A percentile compares a stretch with the other conserved stretches of the same genome.
These are phyloP conservation scores for Trinectes maculatus DNA, from an alignment of 2,113 vertebrate genomes.

Conservation along the genomic window DNA sequence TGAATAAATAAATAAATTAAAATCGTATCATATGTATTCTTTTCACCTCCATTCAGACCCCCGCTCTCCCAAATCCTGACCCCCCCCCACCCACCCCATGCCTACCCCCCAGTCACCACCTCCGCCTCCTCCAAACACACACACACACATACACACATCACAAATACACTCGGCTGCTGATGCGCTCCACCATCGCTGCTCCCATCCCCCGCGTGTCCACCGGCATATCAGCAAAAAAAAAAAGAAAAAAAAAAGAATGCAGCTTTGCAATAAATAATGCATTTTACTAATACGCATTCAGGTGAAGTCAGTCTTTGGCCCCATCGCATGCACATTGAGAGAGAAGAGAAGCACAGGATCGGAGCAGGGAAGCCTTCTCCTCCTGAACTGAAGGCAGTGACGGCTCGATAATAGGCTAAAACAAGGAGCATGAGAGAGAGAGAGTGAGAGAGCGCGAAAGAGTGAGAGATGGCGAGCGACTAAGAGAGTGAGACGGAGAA, in stretches of 20 bases:
- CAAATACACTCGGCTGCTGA: constrained; percentile 62
- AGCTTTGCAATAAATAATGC: constrained; percentile 84
- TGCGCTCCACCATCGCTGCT: constrained; percentile 47
- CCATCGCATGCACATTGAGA: constrained; percentile 62
- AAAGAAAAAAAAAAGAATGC: constrained; percentile 65
- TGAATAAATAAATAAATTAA: constrained; percentile 86
- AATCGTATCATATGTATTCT: constrained; percentile 81
- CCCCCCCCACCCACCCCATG: too few relatives aligned
- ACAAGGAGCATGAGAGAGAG: constrained; percentile 77
- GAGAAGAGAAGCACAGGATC: constrained; percentile 59
- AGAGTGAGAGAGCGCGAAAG: constrained; percentile 63
- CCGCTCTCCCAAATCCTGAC: constrained; percentile 76
- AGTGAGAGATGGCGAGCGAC: constrained; percentile 62
- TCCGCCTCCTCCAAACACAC: constrained; percentile 50
- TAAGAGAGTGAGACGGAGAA: constrained; percentile 69
- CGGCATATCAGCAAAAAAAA: constrained; percentile 54
- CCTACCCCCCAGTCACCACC: constrained; percentile 21
- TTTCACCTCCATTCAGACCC: constrained; percentile 74
- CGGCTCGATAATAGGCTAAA: constrained; percentile 85
- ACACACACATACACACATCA: constrained; percentile 52
- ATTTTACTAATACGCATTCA: constrained; percentile 83
- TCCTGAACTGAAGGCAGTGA: constrained; percentile 78
- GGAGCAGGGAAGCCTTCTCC: constrained; percentile 68
- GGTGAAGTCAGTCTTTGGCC: constrained; percentile 75
- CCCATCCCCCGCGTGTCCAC: constrained; percentile 72